phyloP scores from a whole-genome alignment of 2,888 invertebrate genomes.

The Spatulosminthurus flaviceps region DNA sequence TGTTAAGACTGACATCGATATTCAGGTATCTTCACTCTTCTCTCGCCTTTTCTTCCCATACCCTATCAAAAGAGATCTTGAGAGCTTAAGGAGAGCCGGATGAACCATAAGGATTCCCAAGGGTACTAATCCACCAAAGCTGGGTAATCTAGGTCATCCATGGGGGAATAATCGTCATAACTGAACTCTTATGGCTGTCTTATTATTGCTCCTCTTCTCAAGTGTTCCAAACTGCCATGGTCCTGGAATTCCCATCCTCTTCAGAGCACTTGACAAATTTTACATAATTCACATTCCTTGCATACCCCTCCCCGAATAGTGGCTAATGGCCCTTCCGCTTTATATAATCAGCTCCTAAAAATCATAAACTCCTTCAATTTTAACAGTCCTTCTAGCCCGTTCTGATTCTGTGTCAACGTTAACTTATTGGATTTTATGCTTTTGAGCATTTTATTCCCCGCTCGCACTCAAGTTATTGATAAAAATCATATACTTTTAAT shows the following conservation, averaged over 20 bases:
- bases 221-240: neutral
- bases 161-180: slow-evolving; percentile 10
- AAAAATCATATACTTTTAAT: neutral
- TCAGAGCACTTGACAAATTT: neutral
- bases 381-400: too few relatives aligned
- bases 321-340: too few relatives aligned
- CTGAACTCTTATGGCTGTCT: slow-evolving; percentile 1
- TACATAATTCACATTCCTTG: too few relatives aligned
- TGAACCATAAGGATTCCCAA: slow-evolving; percentile 1
- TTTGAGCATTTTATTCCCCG: too few relatives aligned
- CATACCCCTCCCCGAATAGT: too few relatives aligned
- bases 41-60: neutral
- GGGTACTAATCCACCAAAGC: slow-evolving; percentile 5
- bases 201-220: neutral
- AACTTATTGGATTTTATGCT: too few relatives aligned
- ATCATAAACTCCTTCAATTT: too few relatives aligned
- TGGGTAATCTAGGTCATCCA: slow-evolving; percentile 18
- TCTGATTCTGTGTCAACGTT: too few relatives aligned
- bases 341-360: too few relatives aligned
- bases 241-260: neutral
- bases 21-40: slow-evolving; percentile 56
- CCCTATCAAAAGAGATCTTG: neutral
- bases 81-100: neutral
- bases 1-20: slow-evolving; percentile 62
- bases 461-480: too few relatives aligned